Conservation (phyloP, 1,140 invertebrate species). For the Apis dorsata region DNA sequence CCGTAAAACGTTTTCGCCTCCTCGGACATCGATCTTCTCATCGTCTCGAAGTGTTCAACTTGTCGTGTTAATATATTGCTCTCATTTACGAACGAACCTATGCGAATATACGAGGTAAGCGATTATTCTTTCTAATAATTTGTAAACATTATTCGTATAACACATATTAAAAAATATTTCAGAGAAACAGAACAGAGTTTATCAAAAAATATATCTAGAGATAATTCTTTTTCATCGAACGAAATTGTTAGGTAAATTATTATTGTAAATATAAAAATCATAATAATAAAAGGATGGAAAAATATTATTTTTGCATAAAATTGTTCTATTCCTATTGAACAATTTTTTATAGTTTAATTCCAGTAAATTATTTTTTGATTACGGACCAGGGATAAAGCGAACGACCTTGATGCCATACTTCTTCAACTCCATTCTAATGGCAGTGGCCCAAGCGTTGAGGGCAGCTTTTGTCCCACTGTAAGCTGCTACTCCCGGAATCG, state of each 20-base stretch:
- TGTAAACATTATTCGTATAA: no score
- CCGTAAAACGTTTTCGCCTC: conserved; percentile 81
- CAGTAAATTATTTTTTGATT: not conserved
- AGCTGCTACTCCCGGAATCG: conserved; percentile 86
- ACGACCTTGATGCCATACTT: conserved; percentile 88
- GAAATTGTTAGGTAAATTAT: not conserved
- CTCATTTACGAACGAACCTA: conserved; percentile 81
- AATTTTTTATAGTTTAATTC: not conserved
- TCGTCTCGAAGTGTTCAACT: conserved; percentile 78
- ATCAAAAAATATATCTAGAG: not conserved
- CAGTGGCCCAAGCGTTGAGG: conserved; percentile 85
- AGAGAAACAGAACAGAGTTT: no score
- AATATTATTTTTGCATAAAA: not conserved
- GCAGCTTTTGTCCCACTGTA: conserved; percentile 92
- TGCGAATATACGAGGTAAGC: not conserved
- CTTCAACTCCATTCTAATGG: conserved; percentile 87
- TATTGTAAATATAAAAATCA: not conserved
- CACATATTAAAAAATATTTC: no score
- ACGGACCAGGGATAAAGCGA: conserved; percentile 87
- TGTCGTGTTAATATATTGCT: conserved; percentile 82
- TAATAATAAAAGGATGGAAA: not conserved
- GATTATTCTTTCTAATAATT: not conserved
- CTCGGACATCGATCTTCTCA: conserved; percentile 79
- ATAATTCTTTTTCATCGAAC: not conserved
- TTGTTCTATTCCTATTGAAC: not conserved